Conservation (phyloP, 2,113 vertebrate genomes). For the Forbesichthys agassizii region DNA sequence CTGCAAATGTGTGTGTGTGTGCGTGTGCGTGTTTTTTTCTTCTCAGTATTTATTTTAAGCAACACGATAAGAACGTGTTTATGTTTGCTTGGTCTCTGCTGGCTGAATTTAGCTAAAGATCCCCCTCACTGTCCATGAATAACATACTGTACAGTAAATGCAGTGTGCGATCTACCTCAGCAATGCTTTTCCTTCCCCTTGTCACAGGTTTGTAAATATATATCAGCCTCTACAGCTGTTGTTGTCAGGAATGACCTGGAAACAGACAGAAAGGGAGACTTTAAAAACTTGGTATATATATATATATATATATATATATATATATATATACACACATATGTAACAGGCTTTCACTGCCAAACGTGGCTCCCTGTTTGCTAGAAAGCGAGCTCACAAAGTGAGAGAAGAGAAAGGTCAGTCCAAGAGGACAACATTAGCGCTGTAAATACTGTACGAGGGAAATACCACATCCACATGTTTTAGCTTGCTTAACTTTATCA, state of each 20-base stretch:
- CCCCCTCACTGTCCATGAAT: neutral
- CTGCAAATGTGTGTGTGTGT: too few relatives aligned
- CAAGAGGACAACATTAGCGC: constrained; percentile 19
- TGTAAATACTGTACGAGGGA: constrained; percentile 14
- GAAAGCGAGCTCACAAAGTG: constrained; percentile 39
- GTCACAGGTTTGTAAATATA: constrained; percentile 58
- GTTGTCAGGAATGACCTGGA: constrained; percentile 63
- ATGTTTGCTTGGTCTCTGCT: too few relatives aligned
- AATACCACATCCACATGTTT: constrained; percentile 9
- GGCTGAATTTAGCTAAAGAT: too few relatives aligned
- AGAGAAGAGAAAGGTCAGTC: constrained; percentile 35
- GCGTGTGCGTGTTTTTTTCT: too few relatives aligned
- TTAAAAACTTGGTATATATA: constrained; percentile 44
- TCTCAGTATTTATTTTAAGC: too few relatives aligned
- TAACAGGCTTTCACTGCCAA: constrained; percentile 53
- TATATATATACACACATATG: too few relatives aligned
- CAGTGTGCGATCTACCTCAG: constrained; percentile 15
- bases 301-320: too few relatives aligned
- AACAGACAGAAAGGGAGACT: constrained; percentile 49
- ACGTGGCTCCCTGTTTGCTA: constrained; percentile 48
- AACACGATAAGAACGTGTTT: too few relatives aligned
- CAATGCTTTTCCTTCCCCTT: constrained; percentile 32
- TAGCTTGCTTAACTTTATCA: too few relatives aligned
- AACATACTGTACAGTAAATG: neutral
- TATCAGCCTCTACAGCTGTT: constrained; percentile 57